Base-by-base conservation (phyloP, 2,888 invertebrate genomes). In the Drepanosiphum platanoidis region DNA sequence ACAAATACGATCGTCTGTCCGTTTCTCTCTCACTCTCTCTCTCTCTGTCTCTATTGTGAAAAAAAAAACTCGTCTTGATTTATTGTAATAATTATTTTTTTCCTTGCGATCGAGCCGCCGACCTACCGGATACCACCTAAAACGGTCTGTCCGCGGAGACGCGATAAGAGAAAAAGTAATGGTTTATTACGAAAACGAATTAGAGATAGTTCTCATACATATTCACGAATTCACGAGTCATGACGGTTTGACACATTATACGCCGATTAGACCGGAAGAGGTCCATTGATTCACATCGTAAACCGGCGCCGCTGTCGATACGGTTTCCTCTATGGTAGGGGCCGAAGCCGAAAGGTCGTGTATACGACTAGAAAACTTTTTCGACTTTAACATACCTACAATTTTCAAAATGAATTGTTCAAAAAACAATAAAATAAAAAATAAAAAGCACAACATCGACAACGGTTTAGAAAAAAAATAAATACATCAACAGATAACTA, bases 151-250 rank as follows among this genome's bases (percentile, higher is more conserved):
- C 13, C n/a, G 22, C 3, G 3, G 5, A 3, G 8, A 52, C 13
- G n/a, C 34, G 66, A 68, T 79, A 79, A 79, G 79, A 79, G 46
- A 46, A 75, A 75, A 75, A 78, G 66, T 42, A 46, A 52, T 70
- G n/a, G 52, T 80, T 52, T 70, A 52, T 70, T 58, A 58, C 27
- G 22, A 58, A 79, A 66, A 66, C 30, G 22, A 78, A 78, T 52
- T 79, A 32, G n/a, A 36, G 52, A 80, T 79, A 80, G 72, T 79
- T 79, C 79, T 78, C 79, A 78, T 64, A 30, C 77, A 42, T 68
- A 68, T 80, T 68, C 68, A 80, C 52, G 27, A 42, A 66, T 66
- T 46, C 42, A 66, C 13, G 3, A 66, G n/a, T 34, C 42, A 52
- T 34, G 52, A 58, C n/a, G 2, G 52, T 71, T 39, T 61, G 71